Base-by-base conservation (phyloP, 2,797 vertebrate species). In the Acanthurus tractus region DNA sequence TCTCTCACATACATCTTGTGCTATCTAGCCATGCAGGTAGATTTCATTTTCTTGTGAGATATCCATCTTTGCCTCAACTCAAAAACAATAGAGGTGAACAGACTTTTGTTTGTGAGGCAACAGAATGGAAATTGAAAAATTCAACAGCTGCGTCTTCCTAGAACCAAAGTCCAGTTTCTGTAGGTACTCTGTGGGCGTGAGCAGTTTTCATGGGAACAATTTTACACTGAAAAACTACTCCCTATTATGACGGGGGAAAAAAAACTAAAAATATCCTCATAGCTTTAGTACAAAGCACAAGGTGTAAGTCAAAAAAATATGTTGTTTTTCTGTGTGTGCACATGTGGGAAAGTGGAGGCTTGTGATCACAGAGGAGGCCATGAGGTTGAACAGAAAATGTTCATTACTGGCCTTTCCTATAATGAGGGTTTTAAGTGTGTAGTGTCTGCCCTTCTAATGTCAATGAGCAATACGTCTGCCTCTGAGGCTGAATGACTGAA, bases 391-490 rank as follows among this genome's bases (percentile, higher is more conserved):
- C 29, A 72, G 72, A 52, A 89, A 78, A 87, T 81, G 75, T 79
- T 89, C 74, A 85, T 89, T 87, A 82, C 74, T 76, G 70, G 84
- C 70, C 67, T 78, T 84, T 82, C 55, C 74, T 59, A 49, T 88
- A 88, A 90, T 90, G 79, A 88, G 69, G 77, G 77, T 79, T 87
- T 90, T 87, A 90, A 82, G 74, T 72, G 76, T 88, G 65, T 63
- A 62, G 75, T 53, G 63, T 78, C 64, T 86, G 75, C 53, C 75
- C 86, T 82, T 84, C 75, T 76, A 53, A 81, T 82, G 84, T 86
- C 88, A 85, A 81, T 85, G 88, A 88, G 85, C 78, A 84, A 84
- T 87, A 81, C 55, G 74, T 88, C 76, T 73, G 84, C 88, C 78
- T 77, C 78, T 77, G 52, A 11, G 84, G 88, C 79, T 63, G 78